phyloP scores from a whole-genome alignment of 35 echinoderm and acorn worm species.

The Heliocidaris erythrogramma region DNA sequence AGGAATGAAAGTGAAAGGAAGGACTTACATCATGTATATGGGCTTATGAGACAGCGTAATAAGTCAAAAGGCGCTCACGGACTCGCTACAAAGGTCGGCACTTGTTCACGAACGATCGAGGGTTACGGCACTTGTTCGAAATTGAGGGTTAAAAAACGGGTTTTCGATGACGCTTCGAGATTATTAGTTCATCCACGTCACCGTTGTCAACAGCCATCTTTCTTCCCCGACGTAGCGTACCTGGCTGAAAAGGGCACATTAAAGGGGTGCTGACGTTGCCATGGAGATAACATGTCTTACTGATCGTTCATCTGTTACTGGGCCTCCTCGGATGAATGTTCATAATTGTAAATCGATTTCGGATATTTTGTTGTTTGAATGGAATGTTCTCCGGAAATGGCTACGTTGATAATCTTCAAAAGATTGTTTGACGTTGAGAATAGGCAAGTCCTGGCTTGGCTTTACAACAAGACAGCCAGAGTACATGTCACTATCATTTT shows the following conservation, averaged over 20 bases:
- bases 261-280: not conserved
- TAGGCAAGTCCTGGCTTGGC: no score
- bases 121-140: constrained; percentile 1
- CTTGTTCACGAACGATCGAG: not conserved
- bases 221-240: not conserved
- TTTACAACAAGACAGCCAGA: no score
- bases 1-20: not conserved
- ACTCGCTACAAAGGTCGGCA: not conserved
- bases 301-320: no score
- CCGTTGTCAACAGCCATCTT: not conserved
- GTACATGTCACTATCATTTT: no score
- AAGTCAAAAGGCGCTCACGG: not conserved
- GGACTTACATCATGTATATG: not conserved
- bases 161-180: constrained; percentile 16
- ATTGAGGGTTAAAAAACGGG: not conserved
- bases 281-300: no score
- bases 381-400: no score
- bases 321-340: no score
- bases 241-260: not conserved
- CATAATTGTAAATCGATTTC: no score
- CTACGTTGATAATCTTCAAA: no score
- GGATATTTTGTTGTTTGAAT: no score
- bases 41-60: not conserved
- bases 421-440: no score
- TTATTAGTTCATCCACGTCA: constrained; percentile 17